These are phyloP conservation scores for Lacerta agilis DNA, from an alignment of 2,797 vertebrate genomes.

Conservation along the genomic window DNA sequence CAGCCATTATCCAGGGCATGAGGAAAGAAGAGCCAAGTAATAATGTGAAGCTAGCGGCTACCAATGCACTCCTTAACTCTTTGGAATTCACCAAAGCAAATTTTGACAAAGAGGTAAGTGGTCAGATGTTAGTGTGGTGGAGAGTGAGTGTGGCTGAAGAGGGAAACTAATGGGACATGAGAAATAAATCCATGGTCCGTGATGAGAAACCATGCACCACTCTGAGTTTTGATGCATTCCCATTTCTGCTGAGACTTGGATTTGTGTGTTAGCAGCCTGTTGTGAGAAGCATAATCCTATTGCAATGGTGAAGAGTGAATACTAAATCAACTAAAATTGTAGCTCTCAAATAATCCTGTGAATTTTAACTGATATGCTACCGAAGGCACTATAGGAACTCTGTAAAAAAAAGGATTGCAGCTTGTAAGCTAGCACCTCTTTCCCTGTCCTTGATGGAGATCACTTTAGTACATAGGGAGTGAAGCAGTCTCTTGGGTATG, in stretches of 20 bases:
- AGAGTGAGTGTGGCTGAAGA: not conserved
- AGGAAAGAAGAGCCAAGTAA: constrained; percentile 98
- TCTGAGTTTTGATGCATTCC: constrained; percentile 67
- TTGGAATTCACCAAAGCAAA: constrained; percentile 98
- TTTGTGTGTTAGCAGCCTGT: rapidly evolving
- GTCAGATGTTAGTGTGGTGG: not conserved
- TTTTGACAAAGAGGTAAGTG: constrained; percentile 96
- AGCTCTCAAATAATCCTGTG: not conserved
- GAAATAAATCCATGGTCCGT: constrained; percentile 48
- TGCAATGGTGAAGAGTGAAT: not conserved
- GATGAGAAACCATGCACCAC: constrained; percentile 73
- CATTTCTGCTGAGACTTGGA: constrained; percentile 50
- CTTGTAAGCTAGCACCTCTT: not conserved
- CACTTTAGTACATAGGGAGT: not conserved
- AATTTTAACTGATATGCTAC: not conserved
- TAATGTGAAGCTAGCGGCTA: constrained; percentile 96
- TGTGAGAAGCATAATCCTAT: rapidly evolving
- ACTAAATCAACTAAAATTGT: not conserved
- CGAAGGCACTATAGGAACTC: not conserved
- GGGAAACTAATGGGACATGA: not conserved
- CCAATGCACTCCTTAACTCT: constrained; percentile 97
- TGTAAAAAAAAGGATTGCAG: not conserved
- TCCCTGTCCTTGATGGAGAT: not conserved
- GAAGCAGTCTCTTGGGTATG: not conserved
- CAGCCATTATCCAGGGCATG: constrained; percentile 99